These are phyloP conservation scores for Atrichornis clamosus DNA, from an alignment of 2,113 vertebrate species.

Conservation along the genomic window DNA sequence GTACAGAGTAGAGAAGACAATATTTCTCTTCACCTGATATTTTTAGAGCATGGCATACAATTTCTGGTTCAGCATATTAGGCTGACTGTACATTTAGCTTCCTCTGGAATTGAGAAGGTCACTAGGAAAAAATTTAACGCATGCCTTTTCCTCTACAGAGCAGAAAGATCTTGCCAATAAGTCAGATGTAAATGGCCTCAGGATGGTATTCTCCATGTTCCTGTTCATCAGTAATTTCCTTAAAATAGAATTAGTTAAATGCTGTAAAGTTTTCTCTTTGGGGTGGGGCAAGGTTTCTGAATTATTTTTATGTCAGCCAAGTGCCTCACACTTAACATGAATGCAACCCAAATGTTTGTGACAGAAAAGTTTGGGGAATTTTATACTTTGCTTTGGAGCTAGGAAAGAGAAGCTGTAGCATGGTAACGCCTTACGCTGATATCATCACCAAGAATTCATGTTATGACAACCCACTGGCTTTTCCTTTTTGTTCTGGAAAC, in stretches of 20 bases:
- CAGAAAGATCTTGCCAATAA: not conserved
- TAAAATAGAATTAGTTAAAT: not conserved
- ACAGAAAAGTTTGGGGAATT: not conserved
- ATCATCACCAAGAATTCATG: not conserved
- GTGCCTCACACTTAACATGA: not conserved
- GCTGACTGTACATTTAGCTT: not conserved
- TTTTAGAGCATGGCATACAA: not conserved
- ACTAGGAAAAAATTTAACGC: not conserved
- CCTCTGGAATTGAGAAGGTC: not conserved
- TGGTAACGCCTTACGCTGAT: not conserved
- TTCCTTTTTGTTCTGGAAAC: not conserved
- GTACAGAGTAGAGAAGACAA: not conserved
- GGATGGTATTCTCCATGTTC: not conserved
- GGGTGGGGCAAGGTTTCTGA: not conserved
- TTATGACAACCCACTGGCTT: not conserved
- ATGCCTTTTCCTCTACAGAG: not conserved
- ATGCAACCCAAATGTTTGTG: not conserved
- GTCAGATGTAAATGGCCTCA: not conserved
- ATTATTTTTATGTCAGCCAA: not conserved
- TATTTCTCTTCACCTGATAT: not conserved
- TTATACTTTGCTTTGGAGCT: not conserved
- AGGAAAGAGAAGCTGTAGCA: not conserved
- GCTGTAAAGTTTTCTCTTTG: not conserved
- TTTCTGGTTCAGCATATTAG: not conserved
- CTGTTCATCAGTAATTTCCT: not conserved